A percentile compares a stretch with the other conserved stretches of the same genome.
Conservation (phyloP, 2,888 invertebrate genomes). For the Drosophila kokeensis region DNA sequence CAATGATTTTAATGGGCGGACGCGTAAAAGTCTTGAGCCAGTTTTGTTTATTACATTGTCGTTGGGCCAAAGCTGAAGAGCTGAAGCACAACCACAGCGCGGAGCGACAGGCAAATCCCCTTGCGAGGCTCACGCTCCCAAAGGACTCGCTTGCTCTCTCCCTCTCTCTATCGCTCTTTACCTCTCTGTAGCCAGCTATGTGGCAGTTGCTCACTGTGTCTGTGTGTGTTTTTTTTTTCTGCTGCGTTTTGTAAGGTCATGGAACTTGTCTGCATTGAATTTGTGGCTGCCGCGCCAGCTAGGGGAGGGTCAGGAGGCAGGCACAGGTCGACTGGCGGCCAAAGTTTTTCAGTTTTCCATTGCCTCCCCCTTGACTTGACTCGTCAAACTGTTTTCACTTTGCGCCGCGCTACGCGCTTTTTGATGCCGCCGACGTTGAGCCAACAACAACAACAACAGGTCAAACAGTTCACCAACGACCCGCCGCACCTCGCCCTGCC, state of each 20-base stretch:
- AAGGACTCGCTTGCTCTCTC: slow-evolving; percentile 30
- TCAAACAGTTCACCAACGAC: slow-evolving; percentile 61
- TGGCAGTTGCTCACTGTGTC: slow-evolving; percentile 27
- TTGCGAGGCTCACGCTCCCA: slow-evolving; percentile 14
- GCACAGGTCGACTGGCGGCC: slow-evolving; percentile 49
- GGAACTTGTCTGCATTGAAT: slow-evolving; percentile 82
- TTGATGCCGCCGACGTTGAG: slow-evolving; percentile 64
- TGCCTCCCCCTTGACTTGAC: slow-evolving; percentile 32
- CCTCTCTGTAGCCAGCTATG: slow-evolving; percentile 20
- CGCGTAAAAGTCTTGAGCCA: slow-evolving; percentile 78
- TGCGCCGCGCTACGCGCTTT: slow-evolving; percentile 79
- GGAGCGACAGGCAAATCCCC: slow-evolving; percentile 13
- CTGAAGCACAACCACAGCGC: slow-evolving; percentile 19
- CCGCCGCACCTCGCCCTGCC: background rate
- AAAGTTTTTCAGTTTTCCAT: slow-evolving; percentile 69
- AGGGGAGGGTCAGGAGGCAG: background rate
- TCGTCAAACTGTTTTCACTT: slow-evolving; percentile 79
- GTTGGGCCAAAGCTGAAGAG: slow-evolving; percentile 41
- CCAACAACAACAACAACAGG: slow-evolving; percentile 42
- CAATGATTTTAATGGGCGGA: slow-evolving; percentile 82
- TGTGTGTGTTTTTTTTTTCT: slow-evolving; percentile 42
- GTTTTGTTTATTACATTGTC: slow-evolving; percentile 75
- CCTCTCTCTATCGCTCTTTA: background rate
- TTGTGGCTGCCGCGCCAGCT: slow-evolving; percentile 33
- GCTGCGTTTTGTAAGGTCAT: slow-evolving; percentile 83